Evolutionary conservation across 1,140 invertebrate species (phyloP).

Genomic region (Leptinotarsa lineolata): DNA sequence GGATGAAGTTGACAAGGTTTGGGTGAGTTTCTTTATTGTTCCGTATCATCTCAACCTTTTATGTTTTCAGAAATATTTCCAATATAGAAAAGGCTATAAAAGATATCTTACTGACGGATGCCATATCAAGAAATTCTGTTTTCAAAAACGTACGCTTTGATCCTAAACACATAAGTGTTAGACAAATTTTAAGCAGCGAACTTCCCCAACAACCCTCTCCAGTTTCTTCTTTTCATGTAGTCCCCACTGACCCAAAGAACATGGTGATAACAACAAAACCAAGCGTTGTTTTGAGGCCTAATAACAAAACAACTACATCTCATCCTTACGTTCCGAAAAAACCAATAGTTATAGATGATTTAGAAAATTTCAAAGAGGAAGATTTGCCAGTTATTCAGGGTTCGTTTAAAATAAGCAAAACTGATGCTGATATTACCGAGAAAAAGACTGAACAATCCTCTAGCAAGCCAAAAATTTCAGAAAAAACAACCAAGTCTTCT

Average conservation of each 20-base stretch:
- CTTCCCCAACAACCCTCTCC: constrained; percentile 52
- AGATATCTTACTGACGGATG: constrained; percentile 70
- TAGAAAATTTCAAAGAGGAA: constrained; percentile 60
- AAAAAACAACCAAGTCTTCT: constrained; percentile 52
- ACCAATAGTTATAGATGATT: constrained; percentile 37
- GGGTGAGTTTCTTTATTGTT: constrained; percentile 20
- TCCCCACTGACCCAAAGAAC: constrained; percentile 34
- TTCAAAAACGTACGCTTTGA: constrained; percentile 72
- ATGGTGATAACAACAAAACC: constrained; percentile 48
- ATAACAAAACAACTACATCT: constrained; percentile 52
- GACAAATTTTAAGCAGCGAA: constrained; percentile 61
- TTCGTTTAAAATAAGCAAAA: constrained; percentile 66
- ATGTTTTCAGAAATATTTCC: constrained; percentile 62
- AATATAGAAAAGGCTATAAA: constrained; percentile 71
- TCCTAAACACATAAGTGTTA: constrained; percentile 65
- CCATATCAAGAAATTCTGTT: constrained; percentile 65
- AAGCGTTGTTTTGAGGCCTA: constrained; percentile 60
- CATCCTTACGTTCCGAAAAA: constrained; percentile 26
- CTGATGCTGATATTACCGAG: constrained; percentile 65
- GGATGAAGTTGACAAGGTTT: constrained; percentile 72
- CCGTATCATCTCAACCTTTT: too few relatives aligned
- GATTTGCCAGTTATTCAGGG: constrained; percentile 63
- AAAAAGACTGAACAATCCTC: constrained; percentile 55
- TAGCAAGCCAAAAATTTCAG: constrained; percentile 55
- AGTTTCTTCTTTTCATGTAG: constrained; percentile 38